A percentile compares a stretch with the other conserved stretches of the same genome.
phyloP scores from a whole-genome alignment of 2,797 vertebrate species.

The Sebastes paucispinis region DNA sequence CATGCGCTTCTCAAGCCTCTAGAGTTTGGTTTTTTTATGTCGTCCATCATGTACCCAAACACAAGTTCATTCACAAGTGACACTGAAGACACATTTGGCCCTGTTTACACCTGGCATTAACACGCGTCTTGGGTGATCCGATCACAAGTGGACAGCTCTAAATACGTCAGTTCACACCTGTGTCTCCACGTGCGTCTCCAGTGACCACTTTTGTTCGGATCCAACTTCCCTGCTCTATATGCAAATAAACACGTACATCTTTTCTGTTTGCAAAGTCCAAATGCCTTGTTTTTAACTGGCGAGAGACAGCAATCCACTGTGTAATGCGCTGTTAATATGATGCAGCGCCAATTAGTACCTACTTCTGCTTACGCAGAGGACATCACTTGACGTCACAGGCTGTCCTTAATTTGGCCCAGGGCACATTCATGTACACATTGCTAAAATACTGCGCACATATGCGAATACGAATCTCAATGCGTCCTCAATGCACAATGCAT shows the following conservation, averaged over 20 bases:
- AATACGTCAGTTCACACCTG: too few species aligned
- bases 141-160: too few species aligned
- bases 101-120: too few species aligned
- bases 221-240: background rate
- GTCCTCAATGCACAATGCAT: background rate
- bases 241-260: background rate
- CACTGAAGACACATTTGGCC: background rate
- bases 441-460: background rate
- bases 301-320: background rate
- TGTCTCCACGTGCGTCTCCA: background rate
- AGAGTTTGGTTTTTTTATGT: background rate
- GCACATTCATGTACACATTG: background rate
- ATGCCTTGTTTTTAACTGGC: background rate
- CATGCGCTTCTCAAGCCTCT: background rate
- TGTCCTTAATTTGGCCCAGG: background rate
- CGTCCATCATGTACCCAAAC: background rate
- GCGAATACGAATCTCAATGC: background rate
- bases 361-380: background rate
- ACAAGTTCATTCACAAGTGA: background rate
- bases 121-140: too few species aligned
- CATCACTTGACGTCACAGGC: background rate
- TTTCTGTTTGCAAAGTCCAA: background rate
- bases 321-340: too few species aligned
- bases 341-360: background rate
- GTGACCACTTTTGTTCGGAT: background rate